Evolutionary conservation across 2,113 vertebrate genomes (phyloP), one percentile per base, ranked within the genome.

Genomic region (Fregetta grallaria): DNA sequence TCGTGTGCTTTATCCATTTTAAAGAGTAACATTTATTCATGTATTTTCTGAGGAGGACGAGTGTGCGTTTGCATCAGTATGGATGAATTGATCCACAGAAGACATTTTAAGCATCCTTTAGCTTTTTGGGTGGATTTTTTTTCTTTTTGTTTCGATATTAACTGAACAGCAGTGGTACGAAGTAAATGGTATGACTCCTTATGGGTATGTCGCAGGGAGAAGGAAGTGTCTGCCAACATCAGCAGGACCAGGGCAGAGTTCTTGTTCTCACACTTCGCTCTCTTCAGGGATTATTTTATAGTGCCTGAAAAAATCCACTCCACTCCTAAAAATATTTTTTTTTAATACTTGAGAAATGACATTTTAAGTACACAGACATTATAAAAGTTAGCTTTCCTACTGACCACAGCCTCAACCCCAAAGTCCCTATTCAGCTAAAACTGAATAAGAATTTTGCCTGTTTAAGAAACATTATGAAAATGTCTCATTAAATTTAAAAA

Each of bases 1-100:
- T 91, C 9, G 44, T 87, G 65, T 93, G 82, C 89, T 93, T 82
- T 96, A 86, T 95, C 78, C 93, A 82, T 83, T 90, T 97, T 88
- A 59, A 95, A 92, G 87, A 66, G 62, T 80, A 22, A 95, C 63
- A 77, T 88, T 90, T 89, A 66, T 86, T 73, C 90, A 53, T 88
- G 40, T 88, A 9, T 83, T 55, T 52, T 92, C 59, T 63, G 70
- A 81, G 81, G 72, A 90, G 82, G 86, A 63, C 17, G n/a, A 88
- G 34, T 26, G 75, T 91, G 40, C 3, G 3, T 78, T 97, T 92
- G 83, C 66, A 86, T 65, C 72, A 67, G 80, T 65, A 79, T 86
- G 94, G 86, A 55, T 96, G 92, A 92, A 65, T 70, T 88, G 81
- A 89, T 86, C 53, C 68, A 74, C 38, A 16, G 58, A 79, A 91